Percentiles rank a stretch among this genome's conserved stretches.
Conservation (phyloP, 2,113 vertebrate species). For the Anolis carolinensis region DNA sequence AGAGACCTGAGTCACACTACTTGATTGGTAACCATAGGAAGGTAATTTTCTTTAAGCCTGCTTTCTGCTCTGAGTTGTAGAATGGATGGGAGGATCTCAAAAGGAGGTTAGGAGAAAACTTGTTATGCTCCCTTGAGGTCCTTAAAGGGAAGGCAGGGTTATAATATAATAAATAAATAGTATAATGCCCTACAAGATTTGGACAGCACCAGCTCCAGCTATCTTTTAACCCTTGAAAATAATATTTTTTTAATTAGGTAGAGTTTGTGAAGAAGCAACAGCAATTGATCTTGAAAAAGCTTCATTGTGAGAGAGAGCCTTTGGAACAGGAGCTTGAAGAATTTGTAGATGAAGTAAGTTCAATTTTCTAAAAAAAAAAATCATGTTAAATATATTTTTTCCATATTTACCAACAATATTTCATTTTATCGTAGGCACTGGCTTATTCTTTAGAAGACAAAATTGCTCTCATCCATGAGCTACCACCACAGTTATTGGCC, state of each 20-base stretch:
- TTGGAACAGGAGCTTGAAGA: constrained; percentile 78
- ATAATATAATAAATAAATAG: not conserved
- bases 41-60: not conserved
- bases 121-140: not conserved
- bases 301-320: constrained; percentile 73
- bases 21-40: not conserved
- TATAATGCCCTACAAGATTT: not conserved
- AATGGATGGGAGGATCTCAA: no score
- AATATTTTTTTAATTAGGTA: constrained; percentile 74
- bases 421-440: constrained; percentile 54
- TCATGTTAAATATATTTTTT: constrained; percentile 18
- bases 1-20: no score
- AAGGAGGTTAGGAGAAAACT: no score
- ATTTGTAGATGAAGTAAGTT: constrained; percentile 76
- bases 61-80: not conserved
- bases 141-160: not conserved
- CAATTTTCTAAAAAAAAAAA: constrained; percentile 15
- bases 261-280: constrained; percentile 84
- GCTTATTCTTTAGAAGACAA: constrained; percentile 58
- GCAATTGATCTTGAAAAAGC: constrained; percentile 73
- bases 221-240: constrained; percentile 30
- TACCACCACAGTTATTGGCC: constrained; percentile 80
- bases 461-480: constrained; percentile 49
- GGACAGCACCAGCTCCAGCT: not conserved
- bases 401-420: constrained; percentile 26